A percentile compares a stretch with the other conserved stretches of the same genome.
Evolutionary conservation across 2,797 vertebrate genomes (phyloP).

Genomic region (Apogon hyalosoma): DNA sequence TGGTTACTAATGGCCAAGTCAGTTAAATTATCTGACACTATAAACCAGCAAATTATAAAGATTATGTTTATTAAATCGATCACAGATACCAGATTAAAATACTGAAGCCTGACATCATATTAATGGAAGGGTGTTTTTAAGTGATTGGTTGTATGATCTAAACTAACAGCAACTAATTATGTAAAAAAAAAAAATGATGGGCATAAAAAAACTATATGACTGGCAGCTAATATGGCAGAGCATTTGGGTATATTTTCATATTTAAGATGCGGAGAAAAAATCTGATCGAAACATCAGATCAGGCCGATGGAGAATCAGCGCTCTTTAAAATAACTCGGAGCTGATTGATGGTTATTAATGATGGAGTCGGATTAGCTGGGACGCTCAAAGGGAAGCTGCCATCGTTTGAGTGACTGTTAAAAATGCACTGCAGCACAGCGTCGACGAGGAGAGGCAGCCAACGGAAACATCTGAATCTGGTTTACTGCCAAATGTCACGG

Average conservation of each 20-base stretch:
- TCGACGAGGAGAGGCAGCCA: conserved; percentile 2
- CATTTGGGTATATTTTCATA: conserved; percentile 14
- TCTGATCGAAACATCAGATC: conserved; percentile 43
- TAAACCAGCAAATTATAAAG: conserved; percentile 22
- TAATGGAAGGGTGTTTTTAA: conserved; percentile 26
- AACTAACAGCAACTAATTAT: conserved; percentile 14
- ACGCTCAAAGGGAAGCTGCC: conserved; percentile 33
- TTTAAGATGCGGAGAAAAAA: conserved; percentile 19
- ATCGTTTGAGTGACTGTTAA: conserved; percentile 31
- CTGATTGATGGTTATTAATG: conserved; percentile 52
- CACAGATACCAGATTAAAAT: conserved; percentile 26
- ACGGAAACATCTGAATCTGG: conserved; percentile 10
- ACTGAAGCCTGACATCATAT: conserved; percentile 20
- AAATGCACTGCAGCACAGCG: conserved; percentile 20
- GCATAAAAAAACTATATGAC: conserved; percentile 31
- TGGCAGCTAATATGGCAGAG: conserved; percentile 23
- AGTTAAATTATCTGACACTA: conserved; percentile 11
- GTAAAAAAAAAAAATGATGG: conserved; percentile 7
- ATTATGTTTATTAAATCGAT: conserved; percentile 21
- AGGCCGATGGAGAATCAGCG: conserved; percentile 22
- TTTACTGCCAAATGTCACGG: conserved; percentile 24
- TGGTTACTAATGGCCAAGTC: conserved; percentile 23
- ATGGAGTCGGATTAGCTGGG: conserved; percentile 57
- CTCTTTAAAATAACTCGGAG: conserved; percentile 20
- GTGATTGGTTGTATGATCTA: conserved; percentile 55